A percentile compares a stretch with the other conserved stretches of the same genome.
Conservation (phyloP, 2,888 invertebrate species). For the Liodrosophila aerea region DNA sequence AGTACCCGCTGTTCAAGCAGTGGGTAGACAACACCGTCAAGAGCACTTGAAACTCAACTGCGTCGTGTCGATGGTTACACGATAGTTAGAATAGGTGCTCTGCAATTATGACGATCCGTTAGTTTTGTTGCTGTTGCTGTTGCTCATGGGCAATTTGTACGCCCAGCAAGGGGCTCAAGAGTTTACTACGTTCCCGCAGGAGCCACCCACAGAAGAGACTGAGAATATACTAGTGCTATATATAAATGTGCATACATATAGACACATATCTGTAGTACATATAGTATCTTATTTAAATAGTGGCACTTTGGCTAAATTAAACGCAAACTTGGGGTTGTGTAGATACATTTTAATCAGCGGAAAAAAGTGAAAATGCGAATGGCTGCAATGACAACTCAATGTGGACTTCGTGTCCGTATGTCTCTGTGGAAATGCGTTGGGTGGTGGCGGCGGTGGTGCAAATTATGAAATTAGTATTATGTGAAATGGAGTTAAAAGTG, state of each 20-base stretch:
- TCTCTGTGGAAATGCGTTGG: slow-evolving; percentile 47
- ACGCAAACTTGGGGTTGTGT: slow-evolving; percentile 30
- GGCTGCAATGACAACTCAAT: slow-evolving; percentile 32
- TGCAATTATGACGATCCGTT: slow-evolving; percentile 71
- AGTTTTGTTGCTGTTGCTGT: slow-evolving; percentile 23
- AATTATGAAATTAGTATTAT: slow-evolving; percentile 78
- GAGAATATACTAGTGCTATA: too few species aligned
- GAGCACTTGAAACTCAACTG: slow-evolving; percentile 6
- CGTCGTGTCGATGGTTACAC: slow-evolving; percentile 44
- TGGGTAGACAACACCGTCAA: background rate
- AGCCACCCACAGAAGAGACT: slow-evolving; percentile 5
- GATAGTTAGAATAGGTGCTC: slow-evolving; percentile 31
- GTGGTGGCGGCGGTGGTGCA: slow-evolving; percentile 38
- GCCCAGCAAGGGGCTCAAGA: slow-evolving; percentile 33
- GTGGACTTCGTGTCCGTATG: too few species aligned
- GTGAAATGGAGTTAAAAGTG: slow-evolving; percentile 77
- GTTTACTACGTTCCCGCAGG: slow-evolving; percentile 18
- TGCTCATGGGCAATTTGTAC: slow-evolving; percentile 36
- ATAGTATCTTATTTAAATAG: slow-evolving; percentile 1
- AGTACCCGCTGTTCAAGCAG: slow-evolving; percentile 4
- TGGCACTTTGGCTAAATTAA: slow-evolving; percentile 59
- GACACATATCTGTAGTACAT: background rate
- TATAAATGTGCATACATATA: background rate
- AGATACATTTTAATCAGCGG: slow-evolving; percentile 41
- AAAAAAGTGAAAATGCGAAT: slow-evolving; percentile 51